Percentiles rank a stretch among this genome's conserved stretches.
phyloP scores from a whole-genome alignment of 1,140 invertebrate species.

The Drosophila equinoxialis region DNA sequence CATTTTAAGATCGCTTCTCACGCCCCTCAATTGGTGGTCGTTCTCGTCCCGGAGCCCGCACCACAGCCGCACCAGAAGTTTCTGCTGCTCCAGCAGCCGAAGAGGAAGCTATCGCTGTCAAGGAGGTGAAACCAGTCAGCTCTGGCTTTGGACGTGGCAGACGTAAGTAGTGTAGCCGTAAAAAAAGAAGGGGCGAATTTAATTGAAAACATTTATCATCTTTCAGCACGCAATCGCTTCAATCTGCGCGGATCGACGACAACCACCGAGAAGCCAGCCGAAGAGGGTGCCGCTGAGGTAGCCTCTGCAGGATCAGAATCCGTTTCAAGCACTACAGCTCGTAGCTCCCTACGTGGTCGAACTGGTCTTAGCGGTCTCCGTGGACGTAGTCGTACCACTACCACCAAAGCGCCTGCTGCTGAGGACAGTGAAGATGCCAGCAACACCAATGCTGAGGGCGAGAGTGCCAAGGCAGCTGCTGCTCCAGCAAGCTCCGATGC shows the following conservation, averaged over 20 bases:
- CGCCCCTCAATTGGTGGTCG: constrained; percentile 79
- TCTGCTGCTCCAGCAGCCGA: constrained; percentile 70
- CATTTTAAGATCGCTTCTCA: constrained; percentile 68
- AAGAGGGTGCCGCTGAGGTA: constrained; percentile 65
- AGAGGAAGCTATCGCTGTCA: constrained; percentile 74
- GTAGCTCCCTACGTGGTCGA: constrained; percentile 83
- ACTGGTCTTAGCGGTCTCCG: constrained; percentile 84
- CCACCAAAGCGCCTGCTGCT: constrained; percentile 80
- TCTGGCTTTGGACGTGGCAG: constrained; percentile 67
- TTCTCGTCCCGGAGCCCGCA: constrained; percentile 66
- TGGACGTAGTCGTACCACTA: constrained; percentile 84
- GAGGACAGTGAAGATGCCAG: constrained; percentile 77
- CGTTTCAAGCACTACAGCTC: constrained; percentile 81
- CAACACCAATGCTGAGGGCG: constrained; percentile 74
- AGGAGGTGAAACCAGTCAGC: constrained; percentile 83
- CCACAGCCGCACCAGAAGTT: constrained; percentile 65
- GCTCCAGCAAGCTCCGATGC: constrained; percentile 54
- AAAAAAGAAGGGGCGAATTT: background rate
- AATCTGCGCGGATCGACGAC: constrained; percentile 70
- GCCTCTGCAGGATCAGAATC: constrained; percentile 46
- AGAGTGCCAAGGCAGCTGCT: constrained; percentile 78
- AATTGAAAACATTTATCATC: background rate
- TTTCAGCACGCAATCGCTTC: constrained; percentile 79
- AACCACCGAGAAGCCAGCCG: constrained; percentile 63
- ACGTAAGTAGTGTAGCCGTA: constrained; percentile 55